Percentiles rank a stretch among this genome's conserved stretches.
Conservation (phyloP, 2,113 vertebrate species). For the Mormoops blainvillei region DNA sequence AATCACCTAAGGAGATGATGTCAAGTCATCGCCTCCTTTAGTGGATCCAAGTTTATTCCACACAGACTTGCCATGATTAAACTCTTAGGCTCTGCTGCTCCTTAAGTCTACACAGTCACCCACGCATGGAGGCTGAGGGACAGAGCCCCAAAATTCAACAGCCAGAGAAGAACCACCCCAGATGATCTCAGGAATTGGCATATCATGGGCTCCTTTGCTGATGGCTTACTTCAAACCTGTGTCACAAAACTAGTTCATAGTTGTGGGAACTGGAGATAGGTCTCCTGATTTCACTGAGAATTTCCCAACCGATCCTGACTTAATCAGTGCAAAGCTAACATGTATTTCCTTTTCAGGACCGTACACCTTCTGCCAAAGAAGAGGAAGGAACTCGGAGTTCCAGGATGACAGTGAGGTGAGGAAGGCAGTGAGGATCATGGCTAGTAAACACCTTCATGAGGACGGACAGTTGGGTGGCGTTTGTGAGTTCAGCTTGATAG, state of each 20-base stretch:
- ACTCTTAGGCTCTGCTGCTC: not conserved
- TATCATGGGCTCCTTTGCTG: not conserved
- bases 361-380: not conserved
- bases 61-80: not conserved
- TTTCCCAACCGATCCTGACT: not conserved
- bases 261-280: not conserved
- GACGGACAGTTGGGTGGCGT: not conserved
- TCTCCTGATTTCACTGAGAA: not conserved
- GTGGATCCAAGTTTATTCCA: not conserved
- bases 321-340: not conserved
- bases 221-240: not conserved
- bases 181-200: not conserved
- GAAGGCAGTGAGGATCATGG: accelerated
- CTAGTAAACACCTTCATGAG: accelerated
- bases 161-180: not conserved
- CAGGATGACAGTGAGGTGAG: not conserved
- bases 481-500: not conserved
- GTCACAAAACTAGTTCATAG: not conserved
- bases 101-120: no score
- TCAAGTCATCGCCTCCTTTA: not conserved
- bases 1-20: not conserved
- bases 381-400: not conserved
- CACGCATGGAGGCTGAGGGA: not conserved
- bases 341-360: not conserved
- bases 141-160: not conserved